Percentiles rank a stretch among this genome's conserved stretches.
Evolutionary conservation across 2,113 vertebrate genomes (phyloP).

Genomic region (Mixornis gularis): DNA sequence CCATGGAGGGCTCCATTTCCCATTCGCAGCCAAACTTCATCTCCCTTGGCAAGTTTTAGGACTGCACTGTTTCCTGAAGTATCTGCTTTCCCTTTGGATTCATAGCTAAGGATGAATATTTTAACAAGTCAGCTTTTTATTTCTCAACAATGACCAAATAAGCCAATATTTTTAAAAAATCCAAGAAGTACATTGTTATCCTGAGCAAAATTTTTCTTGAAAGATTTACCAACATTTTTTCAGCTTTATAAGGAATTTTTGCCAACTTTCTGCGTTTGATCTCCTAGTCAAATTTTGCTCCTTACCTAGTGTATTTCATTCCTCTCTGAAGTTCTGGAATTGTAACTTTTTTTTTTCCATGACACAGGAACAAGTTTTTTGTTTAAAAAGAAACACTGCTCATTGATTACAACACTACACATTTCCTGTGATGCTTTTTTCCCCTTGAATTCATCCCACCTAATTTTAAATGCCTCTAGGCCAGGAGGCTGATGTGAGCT

Average conservation of each 20-base stretch:
- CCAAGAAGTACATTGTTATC: neutral
- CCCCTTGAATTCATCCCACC: neutral
- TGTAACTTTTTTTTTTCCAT: neutral
- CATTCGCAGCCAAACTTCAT: conserved; percentile 83
- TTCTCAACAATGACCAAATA: neutral
- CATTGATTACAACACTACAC: neutral
- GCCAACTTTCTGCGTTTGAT: neutral
- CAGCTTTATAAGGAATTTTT: neutral
- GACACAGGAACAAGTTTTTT: neutral
- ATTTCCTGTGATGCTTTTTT: neutral
- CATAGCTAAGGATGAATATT: conserved; percentile 68
- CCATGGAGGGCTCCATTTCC: conserved; percentile 80
- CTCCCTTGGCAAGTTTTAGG: conserved; percentile 78
- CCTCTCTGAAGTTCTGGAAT: neutral
- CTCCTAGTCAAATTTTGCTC: neutral
- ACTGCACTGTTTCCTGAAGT: conserved; percentile 81
- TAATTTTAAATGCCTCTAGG: neutral
- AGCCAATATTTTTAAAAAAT: neutral
- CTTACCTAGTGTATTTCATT: neutral
- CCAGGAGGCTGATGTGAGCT: neutral
- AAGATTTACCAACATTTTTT: neutral
- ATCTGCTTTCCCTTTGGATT: conserved; percentile 80
- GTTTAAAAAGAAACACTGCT: neutral
- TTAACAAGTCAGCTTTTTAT: neutral
- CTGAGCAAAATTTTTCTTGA: neutral